phyloP scores from a whole-genome alignment of 2,113 vertebrate species.

The Channa argus region DNA sequence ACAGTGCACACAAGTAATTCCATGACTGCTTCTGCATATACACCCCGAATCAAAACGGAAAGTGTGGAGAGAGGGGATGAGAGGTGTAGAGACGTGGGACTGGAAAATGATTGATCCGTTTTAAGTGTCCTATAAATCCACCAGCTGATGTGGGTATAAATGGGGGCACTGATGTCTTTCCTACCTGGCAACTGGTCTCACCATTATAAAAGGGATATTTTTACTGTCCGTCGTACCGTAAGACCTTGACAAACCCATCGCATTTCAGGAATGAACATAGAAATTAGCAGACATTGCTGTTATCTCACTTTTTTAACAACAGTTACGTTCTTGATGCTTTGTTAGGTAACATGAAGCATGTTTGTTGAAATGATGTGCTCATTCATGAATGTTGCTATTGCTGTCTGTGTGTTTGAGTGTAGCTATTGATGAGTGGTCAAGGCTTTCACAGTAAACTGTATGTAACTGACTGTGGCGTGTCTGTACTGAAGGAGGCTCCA shows the following conservation, averaged over 20 bases:
- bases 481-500: slow-evolving; percentile 64
- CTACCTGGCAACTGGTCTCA: slow-evolving; percentile 79
- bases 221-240: slow-evolving; percentile 68
- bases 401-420: slow-evolving; percentile 52
- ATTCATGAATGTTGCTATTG: slow-evolving; percentile 66
- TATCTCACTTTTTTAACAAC: background rate
- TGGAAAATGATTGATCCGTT: slow-evolving; percentile 82
- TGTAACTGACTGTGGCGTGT: slow-evolving; percentile 66
- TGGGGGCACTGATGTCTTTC: slow-evolving; percentile 67
- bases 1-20: slow-evolving; percentile 34
- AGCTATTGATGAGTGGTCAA: slow-evolving; percentile 65
- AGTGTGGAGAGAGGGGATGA: slow-evolving; percentile 74
- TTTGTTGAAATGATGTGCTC: slow-evolving; percentile 32
- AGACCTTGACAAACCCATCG: slow-evolving; percentile 74
- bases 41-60: slow-evolving; percentile 65
- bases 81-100: slow-evolving; percentile 66
- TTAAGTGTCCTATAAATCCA: slow-evolving; percentile 78
- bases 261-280: slow-evolving; percentile 46
- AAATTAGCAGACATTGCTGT: slow-evolving; percentile 33
- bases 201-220: slow-evolving; percentile 78
- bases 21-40: slow-evolving; percentile 34
- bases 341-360: slow-evolving; percentile 8
- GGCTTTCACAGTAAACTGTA: slow-evolving; percentile 65
- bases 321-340: slow-evolving; percentile 9
- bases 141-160: slow-evolving; percentile 79